Conservation (phyloP, 1,140 invertebrate species). For the Mamestra configurata region DNA sequence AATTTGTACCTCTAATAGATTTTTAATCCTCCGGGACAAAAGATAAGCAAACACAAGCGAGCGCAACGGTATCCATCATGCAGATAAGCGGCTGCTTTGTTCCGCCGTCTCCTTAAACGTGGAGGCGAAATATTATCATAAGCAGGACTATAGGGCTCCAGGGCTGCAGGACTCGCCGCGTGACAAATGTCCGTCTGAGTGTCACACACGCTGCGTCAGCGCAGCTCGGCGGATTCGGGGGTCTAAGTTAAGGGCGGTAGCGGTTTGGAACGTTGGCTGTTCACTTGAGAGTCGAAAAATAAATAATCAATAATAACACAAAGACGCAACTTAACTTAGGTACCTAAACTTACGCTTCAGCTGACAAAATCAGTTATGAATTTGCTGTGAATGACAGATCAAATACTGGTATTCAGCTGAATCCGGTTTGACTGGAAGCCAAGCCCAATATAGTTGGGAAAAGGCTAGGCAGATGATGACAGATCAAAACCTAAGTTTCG, state of each 20-base stretch:
- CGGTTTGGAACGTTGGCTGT: too few species aligned
- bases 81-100: constrained; percentile 44
- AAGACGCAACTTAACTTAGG: too few species aligned
- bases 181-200: constrained; percentile 52
- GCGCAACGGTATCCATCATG: constrained; percentile 39
- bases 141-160: not conserved
- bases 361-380: too few species aligned
- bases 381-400: too few species aligned
- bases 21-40: constrained; percentile 10
- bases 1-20: constrained; percentile 25
- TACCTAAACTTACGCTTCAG: too few species aligned
- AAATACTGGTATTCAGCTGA: too few species aligned
- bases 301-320: too few species aligned
- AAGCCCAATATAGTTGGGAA: too few species aligned
- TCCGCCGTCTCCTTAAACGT: not conserved
- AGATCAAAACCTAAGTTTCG: too few species aligned
- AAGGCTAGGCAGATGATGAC: too few species aligned
- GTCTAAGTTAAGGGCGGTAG: not conserved
- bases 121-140: constrained; percentile 53
- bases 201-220: constrained; percentile 46
- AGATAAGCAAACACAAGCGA: constrained; percentile 26
- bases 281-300: too few species aligned
- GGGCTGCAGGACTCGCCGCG: constrained; percentile 19
- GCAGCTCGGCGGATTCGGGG: constrained; percentile 17
- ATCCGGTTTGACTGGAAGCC: too few species aligned